Evolutionary conservation across 2,113 vertebrate genomes (phyloP).

Genomic region (Muscicapa adusta): DNA sequence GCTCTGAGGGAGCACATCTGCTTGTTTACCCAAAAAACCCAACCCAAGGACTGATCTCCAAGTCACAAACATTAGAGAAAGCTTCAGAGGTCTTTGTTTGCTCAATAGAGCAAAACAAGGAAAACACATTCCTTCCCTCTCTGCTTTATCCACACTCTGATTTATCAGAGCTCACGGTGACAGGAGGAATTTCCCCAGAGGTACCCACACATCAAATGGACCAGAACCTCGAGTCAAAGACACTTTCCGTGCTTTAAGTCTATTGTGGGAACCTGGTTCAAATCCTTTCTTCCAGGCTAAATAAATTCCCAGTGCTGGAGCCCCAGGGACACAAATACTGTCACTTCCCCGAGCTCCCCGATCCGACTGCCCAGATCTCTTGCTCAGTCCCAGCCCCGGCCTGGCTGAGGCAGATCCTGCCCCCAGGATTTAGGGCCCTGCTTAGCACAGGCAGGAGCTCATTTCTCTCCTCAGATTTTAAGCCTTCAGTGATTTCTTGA

Average conservation of each 20-base stretch:
- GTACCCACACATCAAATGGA: background rate
- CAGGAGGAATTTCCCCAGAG: background rate
- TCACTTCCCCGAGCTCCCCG: accelerated
- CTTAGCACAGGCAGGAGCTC: background rate
- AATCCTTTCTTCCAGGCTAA: background rate
- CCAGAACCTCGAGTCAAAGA: background rate
- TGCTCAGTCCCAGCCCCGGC: background rate
- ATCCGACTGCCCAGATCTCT: accelerated
- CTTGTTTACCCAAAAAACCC: background rate
- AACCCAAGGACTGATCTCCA: background rate
- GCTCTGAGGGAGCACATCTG: background rate
- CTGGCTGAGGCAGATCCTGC: background rate
- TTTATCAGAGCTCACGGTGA: background rate
- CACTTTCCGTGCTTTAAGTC: background rate
- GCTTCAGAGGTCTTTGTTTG: background rate
- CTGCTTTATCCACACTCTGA: background rate
- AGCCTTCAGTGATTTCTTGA: background rate
- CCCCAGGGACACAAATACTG: accelerated
- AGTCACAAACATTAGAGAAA: background rate
- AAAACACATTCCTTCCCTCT: background rate
- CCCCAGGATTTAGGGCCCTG: background rate
- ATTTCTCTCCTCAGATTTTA: background rate
- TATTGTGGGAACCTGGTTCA: background rate
- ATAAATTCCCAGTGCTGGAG: background rate
- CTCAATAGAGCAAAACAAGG: background rate